These are phyloP conservation scores for Leptinotarsa undecemlineata DNA, from an alignment of 1,140 invertebrate species.

Conservation along the genomic window DNA sequence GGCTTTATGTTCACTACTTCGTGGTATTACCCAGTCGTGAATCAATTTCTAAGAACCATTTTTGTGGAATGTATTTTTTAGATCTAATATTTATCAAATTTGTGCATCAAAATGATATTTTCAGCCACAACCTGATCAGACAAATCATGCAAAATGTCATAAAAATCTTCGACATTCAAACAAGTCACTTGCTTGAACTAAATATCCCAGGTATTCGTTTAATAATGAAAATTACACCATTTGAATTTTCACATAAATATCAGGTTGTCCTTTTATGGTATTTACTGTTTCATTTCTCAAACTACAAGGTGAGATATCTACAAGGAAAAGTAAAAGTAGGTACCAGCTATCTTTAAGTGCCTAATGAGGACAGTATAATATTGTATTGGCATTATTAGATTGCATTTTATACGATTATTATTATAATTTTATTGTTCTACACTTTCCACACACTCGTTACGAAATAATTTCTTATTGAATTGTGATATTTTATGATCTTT, in stretches of 20 bases:
- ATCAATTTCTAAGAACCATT: too few relatives aligned
- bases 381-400: background rate
- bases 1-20: too few relatives aligned
- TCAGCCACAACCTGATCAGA: slow-evolving; percentile 1
- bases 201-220: slow-evolving; percentile 8
- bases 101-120: background rate
- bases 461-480: background rate
- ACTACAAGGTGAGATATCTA: slow-evolving; percentile 35
- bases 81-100: background rate
- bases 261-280: slow-evolving; percentile 32
- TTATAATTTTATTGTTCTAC: slow-evolving; percentile 10
- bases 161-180: background rate
- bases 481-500: slow-evolving; percentile 4
- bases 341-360: slow-evolving; percentile 10
- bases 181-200: slow-evolving; percentile 8
- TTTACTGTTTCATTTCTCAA: slow-evolving; percentile 15
- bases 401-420: slow-evolving; percentile 5
- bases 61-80: too few relatives aligned
- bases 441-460: slow-evolving; percentile 9
- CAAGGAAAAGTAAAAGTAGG: slow-evolving; percentile 42
- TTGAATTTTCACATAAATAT: slow-evolving; percentile 23
- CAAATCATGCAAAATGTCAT: slow-evolving; percentile 12
- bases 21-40: too few relatives aligned
- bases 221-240: slow-evolving; percentile 18
- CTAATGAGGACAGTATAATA: slow-evolving; percentile 26